phyloP scores from a whole-genome alignment of 2,113 vertebrate genomes.

The Coptodon bakossiorum region DNA sequence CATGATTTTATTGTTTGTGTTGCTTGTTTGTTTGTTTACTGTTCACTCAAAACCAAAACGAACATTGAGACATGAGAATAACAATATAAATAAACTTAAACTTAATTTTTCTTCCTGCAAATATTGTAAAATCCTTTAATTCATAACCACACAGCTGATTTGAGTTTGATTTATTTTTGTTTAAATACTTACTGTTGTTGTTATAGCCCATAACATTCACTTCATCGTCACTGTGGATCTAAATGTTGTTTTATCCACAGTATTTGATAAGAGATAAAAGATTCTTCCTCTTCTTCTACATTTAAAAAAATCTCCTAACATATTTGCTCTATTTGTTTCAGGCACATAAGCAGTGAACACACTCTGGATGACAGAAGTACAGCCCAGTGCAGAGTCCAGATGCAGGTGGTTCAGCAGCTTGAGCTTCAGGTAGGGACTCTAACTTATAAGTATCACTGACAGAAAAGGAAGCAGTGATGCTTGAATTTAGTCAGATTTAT shows the following conservation, averaged over 20 bases:
- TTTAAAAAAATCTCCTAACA: background rate
- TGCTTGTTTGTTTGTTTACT: background rate
- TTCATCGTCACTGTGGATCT: background rate
- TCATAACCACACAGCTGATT: background rate
- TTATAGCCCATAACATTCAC: background rate
- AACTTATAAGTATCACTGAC: background rate
- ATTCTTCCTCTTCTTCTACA: background rate
- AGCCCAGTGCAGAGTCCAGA: conserved; percentile 66
- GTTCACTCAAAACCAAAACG: background rate
- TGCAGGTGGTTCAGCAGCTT: conserved; percentile 66
- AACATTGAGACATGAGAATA: background rate
- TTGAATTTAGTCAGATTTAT: background rate
- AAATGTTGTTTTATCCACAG: background rate
- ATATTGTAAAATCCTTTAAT: background rate
- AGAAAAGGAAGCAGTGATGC: background rate
- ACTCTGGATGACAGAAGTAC: conserved; percentile 58
- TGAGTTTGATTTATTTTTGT: background rate
- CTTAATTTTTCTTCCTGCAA: background rate
- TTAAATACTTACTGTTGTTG: background rate
- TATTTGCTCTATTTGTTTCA: background rate
- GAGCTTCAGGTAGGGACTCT: conserved; percentile 36
- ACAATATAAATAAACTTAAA: background rate
- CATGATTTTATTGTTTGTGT: background rate
- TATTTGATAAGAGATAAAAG: background rate
- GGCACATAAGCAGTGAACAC: conserved; percentile 54